Percentiles rank a stretch among this genome's conserved stretches.
These are phyloP conservation scores for Lepidocyrtinus sp. DNA, from an alignment of 2,888 invertebrate species.

Conservation along the genomic window DNA sequence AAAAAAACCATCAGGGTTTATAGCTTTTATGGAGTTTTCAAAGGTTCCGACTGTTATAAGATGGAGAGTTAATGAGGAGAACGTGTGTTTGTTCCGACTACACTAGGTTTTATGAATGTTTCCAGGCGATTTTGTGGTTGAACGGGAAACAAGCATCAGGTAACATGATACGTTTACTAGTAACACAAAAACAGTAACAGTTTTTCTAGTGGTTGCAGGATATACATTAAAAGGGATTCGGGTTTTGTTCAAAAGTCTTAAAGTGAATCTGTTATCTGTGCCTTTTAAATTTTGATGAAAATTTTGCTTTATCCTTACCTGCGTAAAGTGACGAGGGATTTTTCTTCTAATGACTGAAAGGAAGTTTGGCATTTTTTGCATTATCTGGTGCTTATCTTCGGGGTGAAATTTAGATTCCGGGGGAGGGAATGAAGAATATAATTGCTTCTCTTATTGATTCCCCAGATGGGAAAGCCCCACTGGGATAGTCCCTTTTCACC, in stretches of 20 bases:
- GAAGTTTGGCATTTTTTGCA: conserved; percentile 70
- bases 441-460: too few species aligned
- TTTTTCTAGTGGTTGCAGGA: not conserved
- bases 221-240: not conserved
- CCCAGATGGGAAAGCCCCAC: too few species aligned
- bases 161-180: not conserved
- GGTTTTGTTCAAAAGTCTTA: not conserved
- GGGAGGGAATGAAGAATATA: too few species aligned
- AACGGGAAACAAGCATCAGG: not conserved
- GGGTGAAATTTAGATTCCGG: not conserved
- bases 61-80: not conserved
- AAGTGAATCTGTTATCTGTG: not conserved
- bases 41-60: not conserved
- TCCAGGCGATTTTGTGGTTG: not conserved
- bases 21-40: not conserved
- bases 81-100: not conserved
- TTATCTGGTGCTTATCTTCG: conserved; percentile 22
- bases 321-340: conserved; percentile 70
- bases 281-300: not conserved
- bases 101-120: not conserved
- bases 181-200: not conserved
- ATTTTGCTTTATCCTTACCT: conserved; percentile 59
- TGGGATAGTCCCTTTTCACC: too few species aligned
- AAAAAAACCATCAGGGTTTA: too few species aligned
- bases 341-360: conserved; percentile 68